These are phyloP conservation scores for Pyxicephalus adspersus DNA, from an alignment of 2,113 vertebrate genomes.

Conservation along the genomic window DNA sequence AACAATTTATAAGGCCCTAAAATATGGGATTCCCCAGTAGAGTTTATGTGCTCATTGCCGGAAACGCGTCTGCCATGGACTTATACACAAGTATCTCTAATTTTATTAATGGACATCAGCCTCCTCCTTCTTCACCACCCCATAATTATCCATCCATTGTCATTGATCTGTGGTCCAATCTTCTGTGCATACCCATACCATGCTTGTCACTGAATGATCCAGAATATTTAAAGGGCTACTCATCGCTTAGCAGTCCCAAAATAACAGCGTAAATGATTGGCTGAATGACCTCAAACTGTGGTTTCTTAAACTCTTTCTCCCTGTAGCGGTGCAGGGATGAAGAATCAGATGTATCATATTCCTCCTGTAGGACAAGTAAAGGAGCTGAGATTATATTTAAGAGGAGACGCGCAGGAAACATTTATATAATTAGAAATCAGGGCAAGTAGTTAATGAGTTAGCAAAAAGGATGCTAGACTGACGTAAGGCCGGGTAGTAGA, in stretches of 20 bases:
- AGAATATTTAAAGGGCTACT: conserved; percentile 34
- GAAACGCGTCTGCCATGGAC: conserved; percentile 31
- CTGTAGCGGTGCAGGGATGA: neutral
- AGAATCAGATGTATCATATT: conserved; percentile 24
- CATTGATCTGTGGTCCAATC: conserved; percentile 53
- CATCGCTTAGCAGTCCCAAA: conserved; percentile 44
- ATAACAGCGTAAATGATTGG: conserved; percentile 28
- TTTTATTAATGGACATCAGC: conserved; percentile 44
- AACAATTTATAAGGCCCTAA: neutral
- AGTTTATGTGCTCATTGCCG: neutral
- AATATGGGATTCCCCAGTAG: conserved; percentile 27
- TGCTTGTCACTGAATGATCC: conserved; percentile 25
- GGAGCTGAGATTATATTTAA: neutral
- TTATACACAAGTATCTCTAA: conserved; percentile 22
- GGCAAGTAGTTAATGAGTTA: neutral
- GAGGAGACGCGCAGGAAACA: neutral
- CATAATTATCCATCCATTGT: conserved; percentile 50
- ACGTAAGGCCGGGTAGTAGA: neutral
- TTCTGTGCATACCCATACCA: conserved; percentile 25
- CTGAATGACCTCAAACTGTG: conserved; percentile 37
- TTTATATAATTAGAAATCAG: conserved; percentile 25
- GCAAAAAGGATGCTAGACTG: conserved; percentile 12
- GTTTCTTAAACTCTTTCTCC: conserved; percentile 38
- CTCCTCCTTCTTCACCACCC: conserved; percentile 32
- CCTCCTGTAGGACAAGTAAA: conserved; percentile 23